Evolutionary conservation across 2,797 vertebrate species (phyloP).

Genomic region (Hybognathus amarus): DNA sequence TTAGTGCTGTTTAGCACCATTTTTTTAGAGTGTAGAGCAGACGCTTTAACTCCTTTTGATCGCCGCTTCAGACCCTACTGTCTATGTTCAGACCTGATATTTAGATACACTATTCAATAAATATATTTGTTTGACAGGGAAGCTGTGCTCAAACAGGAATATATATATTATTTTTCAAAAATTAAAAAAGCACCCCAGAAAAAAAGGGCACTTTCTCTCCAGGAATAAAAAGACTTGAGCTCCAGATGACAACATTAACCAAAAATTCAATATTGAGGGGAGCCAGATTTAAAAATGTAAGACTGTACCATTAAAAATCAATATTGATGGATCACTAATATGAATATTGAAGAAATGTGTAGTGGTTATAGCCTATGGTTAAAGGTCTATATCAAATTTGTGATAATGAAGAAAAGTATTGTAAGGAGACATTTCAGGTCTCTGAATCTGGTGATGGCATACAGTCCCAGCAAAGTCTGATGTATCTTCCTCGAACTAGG

Average conservation of each 20-base stretch:
- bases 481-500: neutral
- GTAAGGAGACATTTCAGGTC: neutral
- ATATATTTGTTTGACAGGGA: too few species aligned
- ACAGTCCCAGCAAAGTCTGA: slow-evolving; percentile 16
- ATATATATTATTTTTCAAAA: too few species aligned
- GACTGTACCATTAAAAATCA: neutral
- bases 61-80: too few species aligned
- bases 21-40: too few species aligned
- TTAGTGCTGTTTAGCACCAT: too few species aligned
- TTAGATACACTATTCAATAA: too few species aligned
- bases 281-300: neutral
- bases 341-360: neutral
- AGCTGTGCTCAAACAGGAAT: too few species aligned
- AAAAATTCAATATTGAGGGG: neutral
- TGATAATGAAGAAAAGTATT: neutral
- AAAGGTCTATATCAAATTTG: neutral
- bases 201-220: too few species aligned
- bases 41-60: too few species aligned
- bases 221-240: slow-evolving; percentile 2
- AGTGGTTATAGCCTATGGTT: neutral
- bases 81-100: too few species aligned
- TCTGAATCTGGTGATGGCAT: neutral
- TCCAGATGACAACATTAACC: neutral
- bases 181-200: too few species aligned
- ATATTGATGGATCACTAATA: neutral